Percentiles rank a stretch among this genome's conserved stretches.
Conservation (phyloP, 1,140 invertebrate species). For the Saccostrea echinata region DNA sequence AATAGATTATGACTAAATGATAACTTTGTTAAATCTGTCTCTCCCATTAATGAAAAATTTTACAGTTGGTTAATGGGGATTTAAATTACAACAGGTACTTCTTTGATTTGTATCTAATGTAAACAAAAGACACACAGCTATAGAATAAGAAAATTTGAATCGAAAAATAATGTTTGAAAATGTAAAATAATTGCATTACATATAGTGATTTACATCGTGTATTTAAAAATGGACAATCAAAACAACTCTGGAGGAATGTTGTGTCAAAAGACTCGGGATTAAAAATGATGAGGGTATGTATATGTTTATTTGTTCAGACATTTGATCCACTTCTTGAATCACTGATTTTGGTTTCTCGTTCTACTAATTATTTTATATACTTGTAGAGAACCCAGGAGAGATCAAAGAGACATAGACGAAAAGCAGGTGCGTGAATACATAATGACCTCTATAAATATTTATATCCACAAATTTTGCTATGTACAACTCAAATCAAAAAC, state of each 20-base stretch:
- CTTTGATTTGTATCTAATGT: not conserved
- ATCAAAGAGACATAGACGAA: not conserved
- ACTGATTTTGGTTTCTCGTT: not conserved
- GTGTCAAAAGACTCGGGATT: not conserved
- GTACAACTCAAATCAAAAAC: too few species aligned
- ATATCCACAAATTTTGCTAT: too few species aligned
- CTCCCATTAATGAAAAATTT: not conserved
- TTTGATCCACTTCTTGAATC: not conserved
- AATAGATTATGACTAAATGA: not conserved
- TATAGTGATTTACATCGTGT: not conserved
- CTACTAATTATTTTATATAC: not conserved
- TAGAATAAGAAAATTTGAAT: not conserved
- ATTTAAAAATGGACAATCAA: not conserved
- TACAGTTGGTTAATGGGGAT: not conserved
- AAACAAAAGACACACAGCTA: not conserved
- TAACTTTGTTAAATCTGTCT: not conserved
- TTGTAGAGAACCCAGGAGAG: not conserved
- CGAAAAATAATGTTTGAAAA: not conserved
- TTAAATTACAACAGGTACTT: not conserved
- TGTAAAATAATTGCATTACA: not conserved
- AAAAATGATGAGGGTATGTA: conserved; percentile 17
- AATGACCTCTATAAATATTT: too few species aligned
- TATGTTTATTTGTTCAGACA: not conserved
- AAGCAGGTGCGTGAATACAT: not conserved
- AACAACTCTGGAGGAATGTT: not conserved